Conservation (phyloP, 1,140 invertebrate species). For the Heliconius eleuchia region DNA sequence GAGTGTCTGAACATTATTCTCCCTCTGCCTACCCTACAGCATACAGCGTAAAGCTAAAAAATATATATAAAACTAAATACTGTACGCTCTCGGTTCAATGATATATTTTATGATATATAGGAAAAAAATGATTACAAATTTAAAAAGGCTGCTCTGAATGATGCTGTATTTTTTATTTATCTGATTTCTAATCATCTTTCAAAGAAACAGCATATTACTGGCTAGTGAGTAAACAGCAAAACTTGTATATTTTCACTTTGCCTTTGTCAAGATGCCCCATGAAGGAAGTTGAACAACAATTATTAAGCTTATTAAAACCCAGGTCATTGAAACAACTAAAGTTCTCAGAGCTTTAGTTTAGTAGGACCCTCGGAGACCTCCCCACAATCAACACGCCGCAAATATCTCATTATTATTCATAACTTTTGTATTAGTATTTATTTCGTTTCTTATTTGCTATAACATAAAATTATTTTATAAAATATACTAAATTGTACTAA, state of each 20-base stretch:
- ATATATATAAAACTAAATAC: too few relatives aligned
- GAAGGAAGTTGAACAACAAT: slow-evolving; percentile 1
- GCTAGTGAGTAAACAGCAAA: not conserved
- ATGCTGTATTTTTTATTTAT: too few relatives aligned
- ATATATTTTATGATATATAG: too few relatives aligned
- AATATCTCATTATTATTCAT: slow-evolving; percentile 22
- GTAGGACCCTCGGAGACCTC: slow-evolving; percentile 14
- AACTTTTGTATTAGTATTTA: slow-evolving; percentile 15
- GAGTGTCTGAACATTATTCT: too few relatives aligned
- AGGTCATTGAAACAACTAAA: slow-evolving; percentile 15
- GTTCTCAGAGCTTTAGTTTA: slow-evolving; percentile 14
- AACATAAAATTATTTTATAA: too few relatives aligned
- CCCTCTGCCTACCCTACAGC: too few relatives aligned
- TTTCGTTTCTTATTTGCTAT: not conserved
- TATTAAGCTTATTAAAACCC: slow-evolving; percentile 11
- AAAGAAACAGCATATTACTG: not conserved
- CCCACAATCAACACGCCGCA: not conserved
- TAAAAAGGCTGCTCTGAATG: too few relatives aligned
- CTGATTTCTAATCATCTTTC: too few relatives aligned
- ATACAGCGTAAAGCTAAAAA: too few relatives aligned
- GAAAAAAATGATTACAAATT: too few relatives aligned
- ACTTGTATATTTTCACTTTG: slow-evolving; percentile 1
- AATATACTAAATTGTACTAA: too few relatives aligned
- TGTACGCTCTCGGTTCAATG: too few relatives aligned
- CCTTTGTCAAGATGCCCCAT: not conserved